Evolutionary conservation across 2,113 vertebrate species (phyloP), one percentile per base, ranked within the genome.

Genomic region (Ondatra zibethicus): DNA sequence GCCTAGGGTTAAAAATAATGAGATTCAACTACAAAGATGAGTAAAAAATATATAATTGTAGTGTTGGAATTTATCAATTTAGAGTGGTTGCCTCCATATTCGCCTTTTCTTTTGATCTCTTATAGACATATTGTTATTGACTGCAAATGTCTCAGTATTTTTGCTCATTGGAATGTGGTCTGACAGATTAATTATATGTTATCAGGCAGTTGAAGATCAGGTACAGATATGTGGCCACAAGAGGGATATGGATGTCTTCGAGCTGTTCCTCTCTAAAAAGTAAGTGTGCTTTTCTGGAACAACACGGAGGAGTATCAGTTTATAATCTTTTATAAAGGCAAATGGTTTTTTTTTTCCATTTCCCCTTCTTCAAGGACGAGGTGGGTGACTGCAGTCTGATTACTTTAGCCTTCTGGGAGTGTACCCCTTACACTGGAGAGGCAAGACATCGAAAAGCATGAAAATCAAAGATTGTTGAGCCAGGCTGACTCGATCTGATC

Each of bases 121-220:
- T 89, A 84, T 93, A 68, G 87, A 94, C 33, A 2, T 96, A 97
- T 97, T 81, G 33, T 95, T 97, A 81, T 39, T 92, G 86, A 97
- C 97, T 97, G 89, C 2, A 7, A 95, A 88, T 94, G 97, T 93
- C 95, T 96, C 85, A 36, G 96, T 96, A 45, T 92, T 92, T 96
- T 97, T 90, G 97, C 91, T 87, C 97, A 73, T 55, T 81, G 97
- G 36, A 92, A 80, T 97, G 97, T 76, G 68, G 81, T 93, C 96
- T 97, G 96, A 84, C 92, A 81, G 92, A 75, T 98, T 97, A 97
- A 88, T 97, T 98, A n/a, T 98, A 63, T 98, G 29, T 98, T 98
- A 89, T 77, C 97, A 99, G 99, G 97, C 98, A 92, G 55, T 99
- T 97, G 98, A 98, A 98, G 98, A 98, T 3, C 98, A 99, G 70